Evolutionary conservation across 2,888 invertebrate species (phyloP).

Genomic region (Branchipolynoe longqiensis): DNA sequence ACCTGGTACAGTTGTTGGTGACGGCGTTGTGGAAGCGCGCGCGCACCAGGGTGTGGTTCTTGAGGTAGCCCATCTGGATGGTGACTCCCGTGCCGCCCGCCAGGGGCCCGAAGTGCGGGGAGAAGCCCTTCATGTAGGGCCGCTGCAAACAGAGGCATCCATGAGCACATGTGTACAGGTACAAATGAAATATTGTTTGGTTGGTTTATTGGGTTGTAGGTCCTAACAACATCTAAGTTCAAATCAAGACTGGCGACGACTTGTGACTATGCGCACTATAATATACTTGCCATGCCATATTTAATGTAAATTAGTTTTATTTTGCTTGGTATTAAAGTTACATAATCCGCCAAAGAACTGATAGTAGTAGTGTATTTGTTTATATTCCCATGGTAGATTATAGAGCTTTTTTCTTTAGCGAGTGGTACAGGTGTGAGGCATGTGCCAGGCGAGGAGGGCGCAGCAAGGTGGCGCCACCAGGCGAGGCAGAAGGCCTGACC

Average conservation of each 20-base stretch:
- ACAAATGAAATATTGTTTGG: background rate
- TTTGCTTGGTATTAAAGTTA: background rate
- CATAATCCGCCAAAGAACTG: no score
- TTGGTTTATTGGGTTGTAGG: background rate
- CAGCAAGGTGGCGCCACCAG: no score
- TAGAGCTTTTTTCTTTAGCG: no score
- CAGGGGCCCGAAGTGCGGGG: background rate
- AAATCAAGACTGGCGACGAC: background rate
- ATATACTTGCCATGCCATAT: background rate
- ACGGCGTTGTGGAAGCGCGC: background rate
- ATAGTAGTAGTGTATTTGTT: no score
- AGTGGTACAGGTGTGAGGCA: no score
- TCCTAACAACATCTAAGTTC: background rate
- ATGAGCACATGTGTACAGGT: background rate
- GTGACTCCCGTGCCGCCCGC: constrained; percentile 26
- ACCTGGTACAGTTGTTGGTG: constrained; percentile 34
- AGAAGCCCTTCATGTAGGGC: background rate
- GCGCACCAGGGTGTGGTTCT: background rate
- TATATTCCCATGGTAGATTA: no score
- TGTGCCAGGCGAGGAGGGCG: no score
- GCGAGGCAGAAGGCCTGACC: no score
- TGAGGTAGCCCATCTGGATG: constrained; percentile 21
- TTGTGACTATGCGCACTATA: background rate
- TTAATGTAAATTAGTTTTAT: background rate
- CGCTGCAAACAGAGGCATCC: background rate